These are phyloP conservation scores for Sinocyclocheilus anshuiensis DNA, from an alignment of 2,113 vertebrate species.

Conservation along the genomic window DNA sequence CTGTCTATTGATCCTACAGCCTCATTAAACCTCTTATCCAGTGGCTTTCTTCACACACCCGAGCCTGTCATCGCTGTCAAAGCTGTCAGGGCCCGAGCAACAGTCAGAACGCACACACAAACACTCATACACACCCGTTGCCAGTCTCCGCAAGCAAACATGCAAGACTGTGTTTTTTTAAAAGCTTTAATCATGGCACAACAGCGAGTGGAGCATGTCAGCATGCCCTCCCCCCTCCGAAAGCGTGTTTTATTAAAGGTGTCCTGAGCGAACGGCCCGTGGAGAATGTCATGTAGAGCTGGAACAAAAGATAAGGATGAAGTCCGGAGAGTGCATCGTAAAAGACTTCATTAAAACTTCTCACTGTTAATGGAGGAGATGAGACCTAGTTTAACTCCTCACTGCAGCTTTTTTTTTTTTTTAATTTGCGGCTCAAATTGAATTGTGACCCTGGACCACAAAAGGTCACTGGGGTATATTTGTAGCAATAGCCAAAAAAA, in stretches of 20 bases:
- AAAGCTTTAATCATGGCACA: constrained; percentile 77
- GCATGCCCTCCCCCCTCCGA: constrained; percentile 67
- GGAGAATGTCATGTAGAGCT: constrained; percentile 4
- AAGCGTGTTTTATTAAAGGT: constrained; percentile 80
- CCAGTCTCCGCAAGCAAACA: constrained; percentile 56
- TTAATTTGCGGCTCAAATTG: constrained; percentile 38
- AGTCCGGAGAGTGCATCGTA: constrained; percentile 29
- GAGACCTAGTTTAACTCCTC: constrained; percentile 27
- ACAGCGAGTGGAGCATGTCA: constrained; percentile 57
- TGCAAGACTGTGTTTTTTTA: constrained; percentile 65
- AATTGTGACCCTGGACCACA: not conserved
- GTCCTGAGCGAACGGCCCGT: constrained; percentile 66
- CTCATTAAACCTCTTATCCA: constrained; percentile 61
- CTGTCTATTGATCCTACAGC: constrained; percentile 55
- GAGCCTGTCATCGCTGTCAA: constrained; percentile 48
- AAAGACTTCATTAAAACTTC: constrained; percentile 53
- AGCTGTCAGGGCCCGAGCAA: constrained; percentile 30
- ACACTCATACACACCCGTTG: not conserved
- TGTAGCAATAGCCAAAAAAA: too few species aligned
- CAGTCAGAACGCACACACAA: constrained; percentile 3
- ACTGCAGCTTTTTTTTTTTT: constrained; percentile 36
- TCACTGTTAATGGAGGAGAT: constrained; percentile 45
- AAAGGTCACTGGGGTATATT: too few species aligned
- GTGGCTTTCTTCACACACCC: constrained; percentile 55
- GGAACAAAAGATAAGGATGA: constrained; percentile 66